Evolutionary conservation across 2,797 vertebrate genomes (phyloP), one percentile per base, ranked within the genome.

Genomic region (Tapirus indicus): DNA sequence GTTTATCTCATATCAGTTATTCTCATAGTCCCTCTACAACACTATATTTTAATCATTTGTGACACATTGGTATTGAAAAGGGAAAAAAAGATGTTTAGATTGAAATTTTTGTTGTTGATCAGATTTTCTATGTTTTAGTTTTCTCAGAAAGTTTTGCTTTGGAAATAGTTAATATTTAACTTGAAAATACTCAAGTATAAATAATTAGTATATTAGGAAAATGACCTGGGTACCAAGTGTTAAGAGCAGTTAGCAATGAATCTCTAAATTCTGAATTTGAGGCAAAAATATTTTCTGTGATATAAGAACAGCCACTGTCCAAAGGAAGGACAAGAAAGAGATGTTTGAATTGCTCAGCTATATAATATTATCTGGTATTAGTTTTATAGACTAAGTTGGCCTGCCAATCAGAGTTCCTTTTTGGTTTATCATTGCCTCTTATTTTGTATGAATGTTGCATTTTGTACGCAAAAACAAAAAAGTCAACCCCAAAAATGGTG

Each of bases 1-100:
- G 58, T 96, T 96, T 84, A 72, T 80, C 35, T 91, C 47, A 58
- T 74, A 41, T n/a, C 18, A 77, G 10, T 87, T 96, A n/a, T 69
- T 93, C 44, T 90, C 23, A 49, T 68, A 56, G 74, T 44, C 18
- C 16, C 8, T 44, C 41, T 92, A 16, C 2, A 88, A 5, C 84
- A 60, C n/a, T 38, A 12, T 49, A 56, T 64, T 71, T 88, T 93
- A 68, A 75, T 91, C 1, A 17, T n/a, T 87, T 96, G 18, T 75
- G 49, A 77, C 23, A 29, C 29, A 41, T 64, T 68, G 32, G 7
- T 77, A 62, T 17, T 90, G 60, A 78, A 91, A 92, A 69, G 20
- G 11, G 10, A n/a, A 58, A 77, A 72, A 93, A 44, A 47, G 17
- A 41, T 49, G 25, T 29, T 87, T 52, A 72, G 10, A 32, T 71